phyloP scores from a whole-genome alignment of 1,140 invertebrate genomes.

The Cephus cinctus region DNA sequence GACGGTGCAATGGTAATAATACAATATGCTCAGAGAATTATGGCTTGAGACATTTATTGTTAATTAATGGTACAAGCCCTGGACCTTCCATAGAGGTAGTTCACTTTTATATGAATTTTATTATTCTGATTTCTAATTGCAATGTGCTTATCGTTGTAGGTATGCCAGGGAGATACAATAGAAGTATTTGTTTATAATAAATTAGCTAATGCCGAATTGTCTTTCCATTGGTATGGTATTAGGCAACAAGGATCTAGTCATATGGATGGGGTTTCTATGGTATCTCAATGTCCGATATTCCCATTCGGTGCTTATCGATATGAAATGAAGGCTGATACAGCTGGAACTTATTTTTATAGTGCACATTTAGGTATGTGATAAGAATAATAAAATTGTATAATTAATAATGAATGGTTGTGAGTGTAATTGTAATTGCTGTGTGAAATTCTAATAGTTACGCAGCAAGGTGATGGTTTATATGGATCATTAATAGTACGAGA shows the following conservation, averaged over 20 bases:
- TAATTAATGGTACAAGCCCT: conserved; percentile 80
- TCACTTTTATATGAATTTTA: conserved; percentile 6
- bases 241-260: conserved; percentile 38
- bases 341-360: conserved; percentile 63
- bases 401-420: not conserved
- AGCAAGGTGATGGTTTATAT: conserved; percentile 53
- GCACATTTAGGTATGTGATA: conserved; percentile 58
- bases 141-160: conserved; percentile 48
- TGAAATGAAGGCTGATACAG: conserved; percentile 51
- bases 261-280: conserved; percentile 64
- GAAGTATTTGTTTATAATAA: conserved; percentile 66
- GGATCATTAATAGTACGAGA: conserved; percentile 51
- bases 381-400: not conserved
- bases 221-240: conserved; percentile 52
- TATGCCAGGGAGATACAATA: conserved; percentile 71
- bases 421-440: not conserved
- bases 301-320: conserved; percentile 58
- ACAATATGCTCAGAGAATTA: not conserved
- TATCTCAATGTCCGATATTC: conserved; percentile 63
- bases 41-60: conserved; percentile 54
- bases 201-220: conserved; percentile 27
- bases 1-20: not conserved
- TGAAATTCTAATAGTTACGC: conserved; percentile 36
- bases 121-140: conserved; percentile 4
- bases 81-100: conserved; percentile 79